Percentiles rank a stretch among this genome's conserved stretches.
Evolutionary conservation across 1,140 invertebrate species (phyloP).

Genomic region (Drosophila serrata): DNA sequence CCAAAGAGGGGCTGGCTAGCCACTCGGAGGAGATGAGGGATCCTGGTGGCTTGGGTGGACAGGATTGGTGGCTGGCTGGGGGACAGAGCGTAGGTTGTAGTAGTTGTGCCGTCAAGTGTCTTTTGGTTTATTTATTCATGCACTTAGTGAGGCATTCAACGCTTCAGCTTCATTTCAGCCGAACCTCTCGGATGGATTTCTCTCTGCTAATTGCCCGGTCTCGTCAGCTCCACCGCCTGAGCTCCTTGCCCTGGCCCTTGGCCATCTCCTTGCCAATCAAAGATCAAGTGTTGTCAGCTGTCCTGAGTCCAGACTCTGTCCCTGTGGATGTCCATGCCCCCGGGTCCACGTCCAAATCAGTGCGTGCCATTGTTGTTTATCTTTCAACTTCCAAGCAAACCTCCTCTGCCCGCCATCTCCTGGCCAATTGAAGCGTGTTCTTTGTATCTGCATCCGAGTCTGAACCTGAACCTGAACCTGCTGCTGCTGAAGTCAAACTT

Average conservation of each 20-base stretch:
- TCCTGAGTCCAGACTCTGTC: conserved; percentile 33
- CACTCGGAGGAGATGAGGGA: neutral
- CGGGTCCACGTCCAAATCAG: conserved; percentile 51
- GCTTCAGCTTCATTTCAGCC: conserved; percentile 59
- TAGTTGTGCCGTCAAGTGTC: conserved; percentile 61
- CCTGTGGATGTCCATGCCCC: conserved; percentile 9
- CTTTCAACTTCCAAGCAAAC: conserved; percentile 43
- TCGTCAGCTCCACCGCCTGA: conserved; percentile 30
- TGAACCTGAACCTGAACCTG: conserved; percentile 49
- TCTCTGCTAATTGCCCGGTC: conserved; percentile 70
- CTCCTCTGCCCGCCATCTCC: neutral
- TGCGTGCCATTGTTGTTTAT: conserved; percentile 80
- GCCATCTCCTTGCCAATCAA: conserved; percentile 66
- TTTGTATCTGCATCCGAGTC: conserved; percentile 44
- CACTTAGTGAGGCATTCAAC: conserved; percentile 81
- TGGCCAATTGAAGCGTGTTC: conserved; percentile 70
- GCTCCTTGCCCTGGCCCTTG: conserved; percentile 16
- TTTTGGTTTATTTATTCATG: conserved; percentile 81
- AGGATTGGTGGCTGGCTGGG: neutral
- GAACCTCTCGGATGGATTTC: conserved; percentile 48
- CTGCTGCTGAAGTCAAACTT: conserved; percentile 53
- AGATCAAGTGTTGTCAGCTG: conserved; percentile 71
- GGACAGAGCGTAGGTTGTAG: conserved; percentile 25
- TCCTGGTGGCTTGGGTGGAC: neutral
- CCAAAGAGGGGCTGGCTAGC: conserved; percentile 30